phyloP scores from a whole-genome alignment of 2,113 vertebrate genomes.

The Pterocles gutturalis region DNA sequence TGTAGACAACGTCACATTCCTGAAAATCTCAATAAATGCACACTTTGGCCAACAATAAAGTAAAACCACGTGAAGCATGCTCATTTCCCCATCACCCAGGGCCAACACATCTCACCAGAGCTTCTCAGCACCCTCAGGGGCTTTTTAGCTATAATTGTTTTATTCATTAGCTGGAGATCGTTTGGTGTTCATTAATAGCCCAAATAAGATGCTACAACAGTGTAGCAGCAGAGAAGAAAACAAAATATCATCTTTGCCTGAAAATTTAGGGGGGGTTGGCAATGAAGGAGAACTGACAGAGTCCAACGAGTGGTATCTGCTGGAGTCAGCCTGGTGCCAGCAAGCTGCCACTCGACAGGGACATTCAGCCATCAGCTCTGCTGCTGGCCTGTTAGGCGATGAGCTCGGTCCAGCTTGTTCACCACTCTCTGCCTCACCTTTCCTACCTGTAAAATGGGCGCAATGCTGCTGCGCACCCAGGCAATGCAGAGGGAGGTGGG shows the following conservation, averaged over 20 bases:
- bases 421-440: not conserved
- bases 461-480: accelerated
- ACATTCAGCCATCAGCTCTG: not conserved
- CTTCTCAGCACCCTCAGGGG: not conserved
- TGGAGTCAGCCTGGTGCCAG: not conserved
- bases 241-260: not conserved
- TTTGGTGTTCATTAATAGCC: not conserved
- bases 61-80: accelerated
- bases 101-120: not conserved
- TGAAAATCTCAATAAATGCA: not conserved
- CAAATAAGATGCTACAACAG: not conserved
- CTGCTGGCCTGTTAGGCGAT: not conserved
- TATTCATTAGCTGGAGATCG: not conserved
- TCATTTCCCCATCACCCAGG: not conserved
- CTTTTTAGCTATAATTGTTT: not conserved
- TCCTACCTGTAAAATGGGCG: not conserved
- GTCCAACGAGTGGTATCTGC: accelerated
- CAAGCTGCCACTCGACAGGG: not conserved
- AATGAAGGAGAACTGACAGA: not conserved
- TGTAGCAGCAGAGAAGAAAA: not conserved
- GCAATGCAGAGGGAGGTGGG: accelerated
- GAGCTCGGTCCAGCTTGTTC: not conserved
- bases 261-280: not conserved
- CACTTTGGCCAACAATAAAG: not conserved
- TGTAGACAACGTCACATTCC: not conserved